Base-by-base conservation (phyloP, 2,888 invertebrate species). In the Eristalinus aeneus region DNA sequence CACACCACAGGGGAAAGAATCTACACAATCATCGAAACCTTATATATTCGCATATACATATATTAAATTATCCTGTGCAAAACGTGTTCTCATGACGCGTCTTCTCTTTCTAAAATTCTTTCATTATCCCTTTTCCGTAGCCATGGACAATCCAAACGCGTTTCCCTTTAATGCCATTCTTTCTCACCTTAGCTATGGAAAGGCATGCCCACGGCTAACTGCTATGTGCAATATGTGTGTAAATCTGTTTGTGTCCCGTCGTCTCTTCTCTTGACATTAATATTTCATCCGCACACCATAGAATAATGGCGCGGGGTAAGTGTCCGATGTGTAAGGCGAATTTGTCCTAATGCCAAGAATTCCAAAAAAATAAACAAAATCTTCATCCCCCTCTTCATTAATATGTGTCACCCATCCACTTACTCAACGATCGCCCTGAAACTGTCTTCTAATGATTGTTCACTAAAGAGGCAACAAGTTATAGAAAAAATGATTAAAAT, bases 391-490 rank as follows among this genome's bases (percentile, higher is more conserved):
- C n/a, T n/a, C 12, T 2, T 6, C 16, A n/a, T 1, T 12, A 2
- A 39, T 5, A 12, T n/a, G 2, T 6, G 2, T 4, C 67, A 68
- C 11, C 60, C 75, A 27, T 23, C 65, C 16, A 16, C 46, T 8
- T 46, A 8, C 46, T 46, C 46, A 4, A 22, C 22, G 22, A 53
- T 31, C 0, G 31, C 31, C 23, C 22, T 23, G 2, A 27, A 5
- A 3, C 34, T 34, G 20, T 27, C 12, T 65, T 22, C 27, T 31
- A 67, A 27, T 32, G 10, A 32, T 1, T 39, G 36, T 65, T 32
- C 27, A 22, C 20, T 64, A 20, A 61, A 68, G 69, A 69, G 77
- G 77, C 77, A 77, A 77, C 78, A 78, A 78, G 78, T 78, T 72
- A 78, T 32, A 72, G n/a, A 8, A 46, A 46, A 46, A 23, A 65